These are phyloP conservation scores for Pentalonia nigronervosa DNA, from an alignment of 1,140 invertebrate genomes.

Conservation along the genomic window DNA sequence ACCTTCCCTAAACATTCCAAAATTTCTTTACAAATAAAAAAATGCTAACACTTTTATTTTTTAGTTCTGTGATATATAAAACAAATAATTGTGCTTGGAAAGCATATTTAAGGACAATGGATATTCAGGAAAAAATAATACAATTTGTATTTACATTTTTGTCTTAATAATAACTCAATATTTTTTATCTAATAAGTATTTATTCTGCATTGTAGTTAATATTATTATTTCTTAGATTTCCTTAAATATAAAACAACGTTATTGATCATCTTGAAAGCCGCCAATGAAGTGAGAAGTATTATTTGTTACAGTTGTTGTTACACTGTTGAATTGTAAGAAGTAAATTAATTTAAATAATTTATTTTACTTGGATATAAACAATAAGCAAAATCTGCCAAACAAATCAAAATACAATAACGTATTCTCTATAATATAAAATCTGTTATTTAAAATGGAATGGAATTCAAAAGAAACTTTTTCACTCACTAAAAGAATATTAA, in stretches of 20 bases:
- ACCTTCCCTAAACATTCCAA: background rate
- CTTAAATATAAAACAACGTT: background rate
- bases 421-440: background rate
- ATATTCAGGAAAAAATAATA: background rate
- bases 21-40: too few species aligned
- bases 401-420: background rate
- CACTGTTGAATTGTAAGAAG: background rate
- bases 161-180: background rate
- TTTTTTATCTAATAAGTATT: background rate
- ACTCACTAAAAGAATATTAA: background rate
- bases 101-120: background rate
- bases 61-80: background rate
- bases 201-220: background rate
- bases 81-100: background rate
- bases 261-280: background rate
- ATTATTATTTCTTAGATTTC: background rate
- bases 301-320: background rate
- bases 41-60: background rate
- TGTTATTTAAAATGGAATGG: background rate
- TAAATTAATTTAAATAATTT: background rate
- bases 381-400: background rate
- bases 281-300: background rate
- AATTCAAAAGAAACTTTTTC: slow-evolving; percentile 10
- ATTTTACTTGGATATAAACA: background rate
- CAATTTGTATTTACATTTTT: background rate